Conservation (phyloP, 2,113 vertebrate genomes). For the Cephalophus harveyi region DNA sequence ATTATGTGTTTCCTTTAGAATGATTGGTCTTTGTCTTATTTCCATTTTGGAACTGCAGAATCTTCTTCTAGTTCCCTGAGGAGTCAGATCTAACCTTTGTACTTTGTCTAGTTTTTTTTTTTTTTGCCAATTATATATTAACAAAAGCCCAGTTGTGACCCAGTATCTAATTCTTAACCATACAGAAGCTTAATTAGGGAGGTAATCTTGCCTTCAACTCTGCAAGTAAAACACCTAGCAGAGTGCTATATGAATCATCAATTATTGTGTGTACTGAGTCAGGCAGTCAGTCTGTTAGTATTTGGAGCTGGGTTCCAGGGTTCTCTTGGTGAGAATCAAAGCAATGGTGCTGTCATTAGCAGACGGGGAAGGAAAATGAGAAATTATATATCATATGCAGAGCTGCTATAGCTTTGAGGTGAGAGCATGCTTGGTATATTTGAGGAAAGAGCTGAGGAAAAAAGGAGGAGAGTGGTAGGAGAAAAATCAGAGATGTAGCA, state of each 20-base stretch:
- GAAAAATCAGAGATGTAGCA: not conserved
- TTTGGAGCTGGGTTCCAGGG: not conserved
- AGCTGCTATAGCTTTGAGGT: not conserved
- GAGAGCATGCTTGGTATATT: not conserved
- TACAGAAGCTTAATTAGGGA: not conserved
- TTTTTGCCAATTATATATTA: not conserved
- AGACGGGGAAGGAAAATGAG: not conserved
- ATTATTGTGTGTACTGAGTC: not conserved
- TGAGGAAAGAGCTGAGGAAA: not conserved
- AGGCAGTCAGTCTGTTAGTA: not conserved
- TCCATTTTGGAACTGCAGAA: not conserved
- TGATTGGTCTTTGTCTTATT: not conserved
- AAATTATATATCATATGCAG: not conserved
- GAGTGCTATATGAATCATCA: not conserved
- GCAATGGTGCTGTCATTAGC: not conserved
- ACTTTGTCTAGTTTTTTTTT: not conserved
- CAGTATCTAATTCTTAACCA: not conserved
- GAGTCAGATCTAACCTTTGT: not conserved
- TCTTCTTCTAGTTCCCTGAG: not conserved
- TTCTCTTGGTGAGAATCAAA: not conserved
- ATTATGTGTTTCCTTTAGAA: not conserved
- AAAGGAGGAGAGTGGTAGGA: not conserved
- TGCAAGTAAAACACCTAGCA: not conserved
- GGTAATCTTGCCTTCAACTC: not conserved
- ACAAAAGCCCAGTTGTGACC: not conserved